phyloP scores from a whole-genome alignment of 2,888 invertebrate species.

The Campoplex capitator region DNA sequence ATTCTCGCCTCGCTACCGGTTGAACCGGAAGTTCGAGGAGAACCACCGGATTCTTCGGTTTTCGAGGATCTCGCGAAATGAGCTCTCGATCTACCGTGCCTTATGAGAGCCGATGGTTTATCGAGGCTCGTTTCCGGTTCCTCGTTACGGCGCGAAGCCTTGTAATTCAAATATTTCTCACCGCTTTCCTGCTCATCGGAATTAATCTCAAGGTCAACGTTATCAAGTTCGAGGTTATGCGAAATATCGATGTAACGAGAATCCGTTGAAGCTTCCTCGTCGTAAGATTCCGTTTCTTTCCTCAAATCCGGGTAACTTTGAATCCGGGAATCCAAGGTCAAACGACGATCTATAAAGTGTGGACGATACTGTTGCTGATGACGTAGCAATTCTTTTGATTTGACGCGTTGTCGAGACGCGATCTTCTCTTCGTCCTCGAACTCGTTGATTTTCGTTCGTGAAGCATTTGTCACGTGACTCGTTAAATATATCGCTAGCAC shows the following conservation, averaged over 20 bases:
- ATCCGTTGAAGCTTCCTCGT: constrained; percentile 44
- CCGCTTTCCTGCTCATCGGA: not conserved
- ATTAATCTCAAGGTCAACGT: not conserved
- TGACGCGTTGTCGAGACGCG: constrained; percentile 63
- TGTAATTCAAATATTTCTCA: constrained; percentile 3
- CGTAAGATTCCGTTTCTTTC: constrained; percentile 18
- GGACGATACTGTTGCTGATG: constrained; percentile 81
- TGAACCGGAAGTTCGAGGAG: constrained; percentile 2
- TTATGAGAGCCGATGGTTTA: constrained; percentile 80
- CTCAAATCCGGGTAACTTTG: constrained; percentile 40
- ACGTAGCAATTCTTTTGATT: constrained; percentile 76
- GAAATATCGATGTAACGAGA: constrained; percentile 33
- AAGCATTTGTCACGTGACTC: constrained; percentile 30
- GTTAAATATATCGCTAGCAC: constrained; percentile 49
- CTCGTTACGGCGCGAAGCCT: constrained; percentile 34
- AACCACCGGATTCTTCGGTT: constrained; percentile 39
- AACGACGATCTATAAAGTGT: constrained; percentile 79
- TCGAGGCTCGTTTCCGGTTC: constrained; percentile 72
- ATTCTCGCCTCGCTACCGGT: not conserved
- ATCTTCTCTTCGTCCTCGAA: constrained; percentile 50
- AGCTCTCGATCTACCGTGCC: constrained; percentile 85
- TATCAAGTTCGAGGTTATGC: not conserved
- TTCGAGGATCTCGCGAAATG: constrained; percentile 77
- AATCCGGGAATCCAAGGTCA: constrained; percentile 67
- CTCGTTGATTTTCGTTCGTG: constrained; percentile 48